Evolutionary conservation across 23 tunicate species (phyloP).

Genomic region (Trididemnum nubilum): DNA sequence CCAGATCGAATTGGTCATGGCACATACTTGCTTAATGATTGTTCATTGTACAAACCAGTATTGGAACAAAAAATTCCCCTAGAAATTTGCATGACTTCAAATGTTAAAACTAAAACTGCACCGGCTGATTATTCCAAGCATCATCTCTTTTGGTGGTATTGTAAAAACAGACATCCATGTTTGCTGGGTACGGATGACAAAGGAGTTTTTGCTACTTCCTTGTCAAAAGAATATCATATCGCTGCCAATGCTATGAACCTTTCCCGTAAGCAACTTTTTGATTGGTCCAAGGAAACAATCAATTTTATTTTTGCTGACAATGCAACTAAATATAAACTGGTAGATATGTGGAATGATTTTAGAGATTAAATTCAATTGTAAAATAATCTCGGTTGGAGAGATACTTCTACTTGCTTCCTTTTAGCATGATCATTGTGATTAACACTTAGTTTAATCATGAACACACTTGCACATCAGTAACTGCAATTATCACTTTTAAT

Average conservation of each 20-base stretch:
- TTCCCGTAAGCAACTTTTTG: conserved; percentile 28
- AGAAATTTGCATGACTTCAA: conserved; percentile 89
- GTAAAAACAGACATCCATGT: conserved; percentile 48
- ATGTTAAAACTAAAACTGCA: conserved; percentile 62
- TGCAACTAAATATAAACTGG: conserved; percentile 36
- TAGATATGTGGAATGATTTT: conserved; percentile 10
- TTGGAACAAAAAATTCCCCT: conserved; percentile 55
- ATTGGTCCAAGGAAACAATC: conserved; percentile 45
- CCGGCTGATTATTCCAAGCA: conserved; percentile 52
- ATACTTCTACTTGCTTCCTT: no score
- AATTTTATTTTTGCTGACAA: conserved; percentile 70
- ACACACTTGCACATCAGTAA: no score
- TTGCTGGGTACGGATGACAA: conserved; percentile 90
- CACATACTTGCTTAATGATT: conserved; percentile 53
- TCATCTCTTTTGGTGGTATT: conserved; percentile 67
- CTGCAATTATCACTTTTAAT: no score
- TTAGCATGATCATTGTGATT: no score
- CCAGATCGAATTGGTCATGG: conserved; percentile 99
- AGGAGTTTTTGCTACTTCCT: conserved; percentile 79
- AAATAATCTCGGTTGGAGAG: no score
- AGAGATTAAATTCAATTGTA: not conserved
- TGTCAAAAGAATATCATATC: conserved; percentile 70
- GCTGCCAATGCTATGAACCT: conserved; percentile 42
- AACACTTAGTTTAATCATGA: no score
- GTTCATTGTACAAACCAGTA: conserved; percentile 13